Percentiles rank a stretch among this genome's conserved stretches.
Evolutionary conservation across 2,888 invertebrate genomes (phyloP).

Genomic region (Monoplex corrugatus): DNA sequence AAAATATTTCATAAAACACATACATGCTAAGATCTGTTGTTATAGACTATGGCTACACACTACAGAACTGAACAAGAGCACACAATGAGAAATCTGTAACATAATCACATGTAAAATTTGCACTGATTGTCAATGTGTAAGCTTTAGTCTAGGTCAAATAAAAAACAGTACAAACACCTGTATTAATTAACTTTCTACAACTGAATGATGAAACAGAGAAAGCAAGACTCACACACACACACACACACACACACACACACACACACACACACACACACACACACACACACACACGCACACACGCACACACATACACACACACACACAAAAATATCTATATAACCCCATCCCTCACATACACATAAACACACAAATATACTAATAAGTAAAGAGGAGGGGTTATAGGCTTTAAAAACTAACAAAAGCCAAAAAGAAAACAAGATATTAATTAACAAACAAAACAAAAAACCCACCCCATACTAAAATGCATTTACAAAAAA

Average conservation of each 20-base stretch:
- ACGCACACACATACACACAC: neutral
- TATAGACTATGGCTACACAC: no score
- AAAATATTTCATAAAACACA: no score
- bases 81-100: no score
- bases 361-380: neutral
- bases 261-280: neutral
- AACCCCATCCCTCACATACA: no score
- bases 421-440: neutral
- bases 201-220: neutral
- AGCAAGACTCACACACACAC: neutral
- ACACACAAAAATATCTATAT: neutral
- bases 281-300: no score
- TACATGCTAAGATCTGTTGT: no score
- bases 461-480: neutral
- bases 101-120: no score
- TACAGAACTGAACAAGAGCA: no score
- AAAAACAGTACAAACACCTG: neutral
- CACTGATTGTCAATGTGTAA: no score
- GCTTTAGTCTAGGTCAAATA: neutral
- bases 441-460: neutral
- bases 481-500: no score
- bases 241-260: neutral
- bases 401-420: neutral
- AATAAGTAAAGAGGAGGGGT: neutral
- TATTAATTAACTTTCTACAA: neutral